Evolutionary conservation across 2,113 vertebrate genomes (phyloP), one percentile per base, ranked within the genome.

Genomic region (Eulemur macaco): DNA sequence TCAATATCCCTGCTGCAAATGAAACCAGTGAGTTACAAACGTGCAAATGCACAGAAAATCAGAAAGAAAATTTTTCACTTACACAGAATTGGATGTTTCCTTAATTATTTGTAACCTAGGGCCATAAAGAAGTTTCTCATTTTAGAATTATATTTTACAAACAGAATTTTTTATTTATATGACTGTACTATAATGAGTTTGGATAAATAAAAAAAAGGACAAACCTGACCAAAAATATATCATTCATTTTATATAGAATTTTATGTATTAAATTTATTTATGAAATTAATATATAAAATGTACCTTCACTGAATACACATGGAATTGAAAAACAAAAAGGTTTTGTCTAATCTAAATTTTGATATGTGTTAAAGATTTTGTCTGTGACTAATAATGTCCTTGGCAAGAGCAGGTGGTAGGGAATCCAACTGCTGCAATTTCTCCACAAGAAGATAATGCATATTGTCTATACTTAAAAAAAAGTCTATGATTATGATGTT

Each of bases 21-120:
- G 29, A 94, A 96, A 4, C 12, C 82, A 66, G 58, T 0, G 0
- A 96, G 56, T 34, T 94, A 84, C 54, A 81, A 85, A 92, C 52
- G 37, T 85, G 23, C 25, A 50, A 88, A 25, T 45, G 21, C 11
- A 81, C 29, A 95, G 68, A 66, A 92, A 95, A 88, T 50, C 76
- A 78, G 76, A 94, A 71, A 86, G 68, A 85, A 95, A 50, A 37
- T 54, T 68, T 96, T 96, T 66, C 17, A 92, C 42, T 89, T 88
- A 73, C 2, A 77, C 0, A 23, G 17, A 80, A 88, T 85, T 84
- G 27, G 31, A 31, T 66, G 4, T 77, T 69, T 86, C 54, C 27
- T 94, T 95, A 96, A 96, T 92, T 96, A 94, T 95, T 82, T 92
- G 20, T 85, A 91, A 95, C 56, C 93, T 25, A 37, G 0, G 63